Evolutionary conservation across 2,797 vertebrate species (phyloP), one percentile per base, ranked within the genome.

Genomic region (Agapornis canus): DNA sequence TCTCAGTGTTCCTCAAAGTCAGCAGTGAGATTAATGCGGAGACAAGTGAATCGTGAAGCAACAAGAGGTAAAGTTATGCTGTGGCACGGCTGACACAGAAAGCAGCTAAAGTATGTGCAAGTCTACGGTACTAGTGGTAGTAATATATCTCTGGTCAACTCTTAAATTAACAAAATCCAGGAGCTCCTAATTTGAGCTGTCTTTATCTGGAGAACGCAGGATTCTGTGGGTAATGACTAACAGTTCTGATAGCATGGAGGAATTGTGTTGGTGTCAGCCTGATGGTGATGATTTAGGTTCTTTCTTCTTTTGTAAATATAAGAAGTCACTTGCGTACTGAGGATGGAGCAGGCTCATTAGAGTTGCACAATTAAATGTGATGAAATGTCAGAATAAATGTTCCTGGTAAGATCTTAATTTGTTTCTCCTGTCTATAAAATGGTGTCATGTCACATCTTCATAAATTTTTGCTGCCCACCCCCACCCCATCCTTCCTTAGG

Each of bases 101-200:
- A 42, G 31, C 68, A 64, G 64, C 79, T 77, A 8, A 54, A 93
- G 66, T 42, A 51, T 26, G 39, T 25, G 18, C 15, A 6, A 37
- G 35, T 57, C 51, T 72, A 9, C 26, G 57, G 83, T n/a, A 63
- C 48, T 40, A 48, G 32, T 0, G 1, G 26, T n/a, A 27, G n/a
- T 25, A 48, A 56, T 64, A 27, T 2, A 54, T 85, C 60, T 91
- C 39, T 82, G 77, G 87, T 73, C 82, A 91, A 35, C 79, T 82
- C 40, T 37, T 82, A 83, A 84, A 86, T 86, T 64, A 92, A 89
- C 77, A 66, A 83, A 86, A 45, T 89, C 32, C 65, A 20, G 43
- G 21, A 60, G 31, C 56, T 91, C 3, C 0, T 93, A 66, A 89
- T 78, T 70, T 49, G 60, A 92, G 29, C 71, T 61, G 84, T 82